phyloP scores from a whole-genome alignment of 64 coral and sea anemone genomes.

The Orbicella faveolata region DNA sequence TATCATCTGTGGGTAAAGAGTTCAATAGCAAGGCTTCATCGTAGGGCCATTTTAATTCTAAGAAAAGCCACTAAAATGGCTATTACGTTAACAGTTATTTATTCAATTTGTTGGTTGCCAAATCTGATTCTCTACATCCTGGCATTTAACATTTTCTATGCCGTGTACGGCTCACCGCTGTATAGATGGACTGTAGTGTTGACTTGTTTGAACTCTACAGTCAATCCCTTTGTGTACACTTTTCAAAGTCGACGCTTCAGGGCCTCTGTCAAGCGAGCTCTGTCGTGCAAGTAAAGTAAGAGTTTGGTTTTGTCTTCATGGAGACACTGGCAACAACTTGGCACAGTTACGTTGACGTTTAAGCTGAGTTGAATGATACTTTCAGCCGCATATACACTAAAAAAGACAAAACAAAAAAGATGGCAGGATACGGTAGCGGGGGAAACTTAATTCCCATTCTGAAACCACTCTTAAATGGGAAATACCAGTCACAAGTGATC shows the following conservation, averaged over 20 bases:
- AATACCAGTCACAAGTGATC: no score
- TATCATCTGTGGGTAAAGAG: conserved; percentile 31
- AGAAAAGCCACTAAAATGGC: conserved; percentile 64
- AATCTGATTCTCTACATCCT: conserved; percentile 64
- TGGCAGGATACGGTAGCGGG: no score
- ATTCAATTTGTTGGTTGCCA: conserved; percentile 62
- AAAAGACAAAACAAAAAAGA: no score
- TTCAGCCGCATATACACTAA: no score
- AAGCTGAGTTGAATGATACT: no score
- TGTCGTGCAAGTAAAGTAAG: conserved; percentile 9
- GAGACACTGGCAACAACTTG: not conserved
- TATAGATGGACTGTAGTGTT: conserved; percentile 64
- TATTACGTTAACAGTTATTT: conserved; percentile 50
- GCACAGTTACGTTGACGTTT: no score
- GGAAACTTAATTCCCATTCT: no score
- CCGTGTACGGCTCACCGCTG: conserved; percentile 39
- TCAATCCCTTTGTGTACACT: conserved; percentile 85
- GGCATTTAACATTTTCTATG: conserved; percentile 43
- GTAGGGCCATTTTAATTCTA: conserved; percentile 10
- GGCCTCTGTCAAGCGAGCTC: conserved; percentile 41
- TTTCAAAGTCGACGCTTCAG: conserved; percentile 77
- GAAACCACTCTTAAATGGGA: no score
- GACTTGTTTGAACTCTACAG: conserved; percentile 58
- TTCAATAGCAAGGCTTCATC: not conserved
- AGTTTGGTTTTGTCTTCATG: not conserved